Percentiles rank a stretch among this genome's conserved stretches.
Conservation (phyloP, 2,888 invertebrate genomes). For the Notodonta dromedarius region DNA sequence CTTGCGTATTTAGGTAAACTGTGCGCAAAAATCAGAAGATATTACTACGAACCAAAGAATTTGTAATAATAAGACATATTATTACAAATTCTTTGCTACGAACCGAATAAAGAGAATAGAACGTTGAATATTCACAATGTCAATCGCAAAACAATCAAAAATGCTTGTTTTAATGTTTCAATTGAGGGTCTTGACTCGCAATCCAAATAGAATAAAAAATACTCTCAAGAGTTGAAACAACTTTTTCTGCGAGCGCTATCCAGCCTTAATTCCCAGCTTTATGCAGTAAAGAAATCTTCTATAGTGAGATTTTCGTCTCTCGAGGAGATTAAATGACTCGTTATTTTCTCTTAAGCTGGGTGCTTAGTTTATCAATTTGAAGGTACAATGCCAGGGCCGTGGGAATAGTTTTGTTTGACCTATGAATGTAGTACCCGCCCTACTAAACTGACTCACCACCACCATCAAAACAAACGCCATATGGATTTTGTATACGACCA, state of each 20-base stretch:
- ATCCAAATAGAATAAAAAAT: neutral
- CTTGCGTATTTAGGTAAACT: neutral
- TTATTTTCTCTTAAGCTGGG: neutral
- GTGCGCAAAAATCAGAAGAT: neutral
- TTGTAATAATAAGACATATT: too few species aligned
- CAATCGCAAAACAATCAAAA: neutral
- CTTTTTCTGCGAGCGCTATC: constrained; percentile 15
- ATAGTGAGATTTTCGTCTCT: constrained; percentile 18
- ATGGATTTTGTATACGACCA: neutral
- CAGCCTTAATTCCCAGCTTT: constrained; percentile 19
- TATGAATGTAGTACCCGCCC: neutral
- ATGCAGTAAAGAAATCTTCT: constrained; percentile 21
- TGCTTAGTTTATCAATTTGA: neutral
- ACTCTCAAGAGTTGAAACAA: neutral
- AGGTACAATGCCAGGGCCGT: neutral
- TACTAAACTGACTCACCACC: neutral
- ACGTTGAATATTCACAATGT: neutral
- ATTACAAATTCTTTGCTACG: too few species aligned
- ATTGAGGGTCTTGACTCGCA: neutral
- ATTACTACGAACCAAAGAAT: neutral
- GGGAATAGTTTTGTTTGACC: neutral
- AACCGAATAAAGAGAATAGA: neutral
- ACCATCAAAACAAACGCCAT: neutral
- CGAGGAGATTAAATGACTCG: constrained; percentile 6
- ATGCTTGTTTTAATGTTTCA: neutral